These are phyloP conservation scores for Papilio gigon DNA, from an alignment of 2,888 invertebrate species.

Conservation along the genomic window DNA sequence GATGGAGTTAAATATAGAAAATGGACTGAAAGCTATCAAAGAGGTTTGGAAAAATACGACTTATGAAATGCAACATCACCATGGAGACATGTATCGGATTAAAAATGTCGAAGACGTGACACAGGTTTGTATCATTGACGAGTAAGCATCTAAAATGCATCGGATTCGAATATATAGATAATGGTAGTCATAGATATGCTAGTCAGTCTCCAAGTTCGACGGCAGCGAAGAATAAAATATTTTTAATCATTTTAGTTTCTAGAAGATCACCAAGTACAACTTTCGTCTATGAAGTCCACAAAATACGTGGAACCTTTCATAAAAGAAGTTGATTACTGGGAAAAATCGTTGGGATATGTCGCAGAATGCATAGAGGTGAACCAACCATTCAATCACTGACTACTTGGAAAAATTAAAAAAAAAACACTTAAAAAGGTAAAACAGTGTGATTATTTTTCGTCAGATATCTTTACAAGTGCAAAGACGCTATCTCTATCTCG, in stretches of 20 bases:
- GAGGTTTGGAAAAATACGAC: constrained; percentile 87
- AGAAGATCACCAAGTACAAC: constrained; percentile 92
- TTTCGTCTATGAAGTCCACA: constrained; percentile 94
- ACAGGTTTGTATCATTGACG: constrained; percentile 69
- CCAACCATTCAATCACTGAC: neutral
- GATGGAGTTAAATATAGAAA: constrained; percentile 94
- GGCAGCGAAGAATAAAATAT: constrained; percentile 12
- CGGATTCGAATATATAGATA: neutral
- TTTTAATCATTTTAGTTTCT: constrained; percentile 73
- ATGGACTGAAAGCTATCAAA: constrained; percentile 87
- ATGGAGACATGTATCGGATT: constrained; percentile 86
- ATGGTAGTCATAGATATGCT: neutral
- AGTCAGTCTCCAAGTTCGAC: neutral
- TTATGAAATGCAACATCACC: constrained; percentile 88
- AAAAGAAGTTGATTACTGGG: constrained; percentile 93
- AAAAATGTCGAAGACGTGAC: constrained; percentile 90
- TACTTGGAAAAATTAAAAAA: neutral
- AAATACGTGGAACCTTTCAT: constrained; percentile 93
- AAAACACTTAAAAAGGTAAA: neutral
- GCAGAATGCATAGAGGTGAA: constrained; percentile 89
- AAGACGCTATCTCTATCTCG: constrained; percentile 92
- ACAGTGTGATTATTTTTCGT: constrained; percentile 33
- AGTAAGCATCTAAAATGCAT: neutral
- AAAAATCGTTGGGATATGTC: constrained; percentile 90
- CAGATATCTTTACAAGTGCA: constrained; percentile 89